A percentile compares a stretch with the other conserved stretches of the same genome.
phyloP scores from a whole-genome alignment of 2,113 vertebrate genomes.

The Athene noctua region DNA sequence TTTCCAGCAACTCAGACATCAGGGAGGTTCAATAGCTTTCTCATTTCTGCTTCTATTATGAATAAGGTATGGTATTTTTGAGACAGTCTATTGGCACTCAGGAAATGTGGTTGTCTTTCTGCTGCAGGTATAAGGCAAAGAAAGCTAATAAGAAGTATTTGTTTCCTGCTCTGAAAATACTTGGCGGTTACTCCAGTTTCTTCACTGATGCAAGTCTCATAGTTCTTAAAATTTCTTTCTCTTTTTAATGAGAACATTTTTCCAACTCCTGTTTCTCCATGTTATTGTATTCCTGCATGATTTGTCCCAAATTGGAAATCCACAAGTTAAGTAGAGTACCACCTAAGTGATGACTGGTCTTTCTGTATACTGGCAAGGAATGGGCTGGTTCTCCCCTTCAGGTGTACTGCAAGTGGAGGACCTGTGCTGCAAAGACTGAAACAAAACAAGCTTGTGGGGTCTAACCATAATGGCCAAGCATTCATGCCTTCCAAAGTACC shows the following conservation, averaged over 20 bases:
- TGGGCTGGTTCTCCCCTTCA: background rate
- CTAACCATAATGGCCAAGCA: background rate
- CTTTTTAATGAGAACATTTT: background rate
- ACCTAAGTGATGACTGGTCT: background rate
- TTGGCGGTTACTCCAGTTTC: background rate
- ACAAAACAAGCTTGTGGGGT: background rate
- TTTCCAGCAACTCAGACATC: background rate
- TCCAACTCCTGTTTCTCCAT: background rate
- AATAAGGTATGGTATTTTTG: background rate
- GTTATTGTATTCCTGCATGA: background rate
- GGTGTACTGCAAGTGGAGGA: background rate
- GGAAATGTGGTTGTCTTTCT: background rate
- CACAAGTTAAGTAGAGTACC: background rate
- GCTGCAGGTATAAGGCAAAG: background rate
- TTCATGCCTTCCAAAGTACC: background rate
- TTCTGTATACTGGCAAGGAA: background rate
- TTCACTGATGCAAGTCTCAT: background rate
- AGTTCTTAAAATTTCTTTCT: background rate
- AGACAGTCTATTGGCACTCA: background rate
- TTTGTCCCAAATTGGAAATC: background rate
- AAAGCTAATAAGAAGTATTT: background rate
- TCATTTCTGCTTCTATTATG: background rate
- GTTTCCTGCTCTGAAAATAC: background rate
- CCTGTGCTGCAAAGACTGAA: background rate
- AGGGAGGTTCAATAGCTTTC: background rate